Percentiles rank a stretch among this genome's conserved stretches.
These are phyloP conservation scores for Phylloscopus trochiloides DNA, from an alignment of 2,113 vertebrate species.

Conservation along the genomic window DNA sequence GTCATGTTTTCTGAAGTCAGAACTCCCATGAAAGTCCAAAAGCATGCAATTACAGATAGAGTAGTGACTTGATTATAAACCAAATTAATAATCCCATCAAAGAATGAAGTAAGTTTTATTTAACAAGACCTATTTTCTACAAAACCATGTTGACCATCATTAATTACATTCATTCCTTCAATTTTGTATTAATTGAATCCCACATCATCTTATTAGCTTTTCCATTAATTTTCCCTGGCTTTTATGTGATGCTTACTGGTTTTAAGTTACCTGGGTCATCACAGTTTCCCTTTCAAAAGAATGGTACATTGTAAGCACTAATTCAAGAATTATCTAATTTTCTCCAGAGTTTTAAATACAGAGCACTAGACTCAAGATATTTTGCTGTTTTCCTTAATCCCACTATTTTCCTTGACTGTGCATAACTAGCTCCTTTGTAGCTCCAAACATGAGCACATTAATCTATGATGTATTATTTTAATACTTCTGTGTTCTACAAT, in stretches of 20 bases:
- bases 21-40: neutral
- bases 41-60: neutral
- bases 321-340: neutral
- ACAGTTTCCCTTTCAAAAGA: neutral
- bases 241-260: constrained; percentile 1
- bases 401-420: neutral
- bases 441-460: neutral
- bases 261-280: neutral
- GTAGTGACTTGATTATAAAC: neutral
- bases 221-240: constrained; percentile 4
- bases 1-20: neutral
- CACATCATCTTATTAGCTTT: constrained; percentile 17
- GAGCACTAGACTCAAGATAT: neutral
- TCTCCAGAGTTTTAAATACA: neutral
- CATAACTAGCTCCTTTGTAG: neutral
- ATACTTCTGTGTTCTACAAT: neutral
- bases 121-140: constrained; percentile 33
- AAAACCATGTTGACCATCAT: constrained; percentile 35
- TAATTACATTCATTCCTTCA: constrained; percentile 50
- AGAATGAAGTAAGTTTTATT: constrained; percentile 29
- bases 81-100: constrained; percentile 46
- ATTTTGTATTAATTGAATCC: constrained; percentile 51
- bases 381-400: neutral
- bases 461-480: neutral
- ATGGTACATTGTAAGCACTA: neutral